Base-by-base conservation (phyloP, 2,888 invertebrate species). In the Xiphydria camelus region DNA sequence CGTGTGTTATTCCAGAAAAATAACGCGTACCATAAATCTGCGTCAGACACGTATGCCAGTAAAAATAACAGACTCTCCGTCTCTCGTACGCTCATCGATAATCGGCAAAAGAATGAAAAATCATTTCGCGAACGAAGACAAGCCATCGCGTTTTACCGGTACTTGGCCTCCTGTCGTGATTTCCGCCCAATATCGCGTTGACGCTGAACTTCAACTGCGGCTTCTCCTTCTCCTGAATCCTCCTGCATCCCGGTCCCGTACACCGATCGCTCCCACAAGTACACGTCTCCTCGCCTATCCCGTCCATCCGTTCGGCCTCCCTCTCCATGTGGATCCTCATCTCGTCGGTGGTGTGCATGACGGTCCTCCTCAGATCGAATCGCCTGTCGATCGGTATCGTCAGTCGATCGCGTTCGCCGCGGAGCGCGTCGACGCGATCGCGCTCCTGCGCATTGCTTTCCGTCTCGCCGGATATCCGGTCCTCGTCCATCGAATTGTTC, bases 161-260 rank as follows among this genome's bases (percentile, higher is more conserved):
- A 62, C 70, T 72, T 15, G 73, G 68, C 51, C 75, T 64, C 54
- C 70, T 65, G 47, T 73, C 70, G 52, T 80, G 75, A 59, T 86
- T 84, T 52, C 80, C 80, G 1, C 91, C 91, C 63, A 94, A 79
- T 61, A 94, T 94, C 33, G 93, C 93, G 80, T 89, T 92, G 53
- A 94, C 93, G 83, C 93, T 93, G 77, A 94, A 94, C 77, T 93
- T 93, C 63, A 93, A 80, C 68, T 90, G 83, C 14, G 92, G 92
- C 66, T 91, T 91, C 49, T 75, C 73, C 54, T 73, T 74, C 53
- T 70, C 69, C 56, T 70, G 71, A 56, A 70, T 73, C 47, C 66
- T 66, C 41, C 69, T 62, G 43, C 67, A 66, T 1, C 62, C 62
- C 20, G 63, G 58, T 34, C 69, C 69, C 21, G 62, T 53, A 51